Evolutionary conservation across 2,888 invertebrate species (phyloP), one percentile per base, ranked within the genome.

Genomic region (Acronicta aceris): DNA sequence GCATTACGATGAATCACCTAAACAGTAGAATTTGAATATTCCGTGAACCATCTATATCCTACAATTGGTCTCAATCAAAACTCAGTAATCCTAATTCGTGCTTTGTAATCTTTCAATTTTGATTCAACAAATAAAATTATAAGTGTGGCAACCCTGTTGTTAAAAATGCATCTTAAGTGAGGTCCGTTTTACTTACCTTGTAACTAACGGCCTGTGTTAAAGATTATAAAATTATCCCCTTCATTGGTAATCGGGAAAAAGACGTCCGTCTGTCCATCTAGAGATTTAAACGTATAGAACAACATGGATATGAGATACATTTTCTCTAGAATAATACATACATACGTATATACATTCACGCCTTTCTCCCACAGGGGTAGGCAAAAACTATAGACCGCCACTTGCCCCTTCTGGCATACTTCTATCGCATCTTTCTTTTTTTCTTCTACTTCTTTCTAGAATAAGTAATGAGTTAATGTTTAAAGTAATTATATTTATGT

Each of bases 81-180:
- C 74, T 76, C 80, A 70, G 72, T 83, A 86, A 89, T 86, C 78
- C 82, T 63, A 76, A 83, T 81, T 74, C 78, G 58, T 57, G 79
- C 79, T 83, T 86, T 85, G 74, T 87, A 89, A 90, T 89, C 85
- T 86, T 88, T 87, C 85, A 89, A 88, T 89, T 89, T 87, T 69
- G 78, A 59, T 76, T 84, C 78, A 84, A 80, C 83, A 89, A 88
- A 87, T 84, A 84, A 90, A 83, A 89, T 88, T 88, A 83, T 77
- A 79, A 60, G 76, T 63, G 33, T 52, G 71, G 65, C 84, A 87
- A 76, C 89, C 90, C 88, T 90, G 72, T 88, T 76, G 83, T 90
- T 90, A 89, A 88, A 89, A 87, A 86, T 79, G 81, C 83, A 85
- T 87, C 84, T 82, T 84, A 86, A 86, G 86, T 86, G 81, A 84